Evolutionary conservation across 2,113 vertebrate species (phyloP), one percentile per base, ranked within the genome.

Genomic region (Oncorhynchus keta): DNA sequence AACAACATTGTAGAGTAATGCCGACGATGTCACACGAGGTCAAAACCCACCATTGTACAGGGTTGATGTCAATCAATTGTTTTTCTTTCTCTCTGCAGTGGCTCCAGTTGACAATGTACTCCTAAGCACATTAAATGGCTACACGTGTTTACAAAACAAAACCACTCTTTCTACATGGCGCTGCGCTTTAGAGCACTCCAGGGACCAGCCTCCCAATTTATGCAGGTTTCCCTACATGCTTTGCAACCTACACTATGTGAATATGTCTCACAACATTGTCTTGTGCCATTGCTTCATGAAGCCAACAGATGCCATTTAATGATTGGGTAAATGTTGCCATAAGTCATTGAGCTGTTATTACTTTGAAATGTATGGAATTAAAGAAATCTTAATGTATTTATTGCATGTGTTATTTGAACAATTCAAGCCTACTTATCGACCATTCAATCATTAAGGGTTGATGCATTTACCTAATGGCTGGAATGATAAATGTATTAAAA

Each of bases 21-120:
- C 3, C 3, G 4, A 16, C 4, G 2, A 16, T 51, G 16, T 51
- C 49, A 51, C 39, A 39, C 39, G 0, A 32, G 30, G 13, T 35
- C 16, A 35, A n/a, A 35, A 4, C 5, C 28, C 32, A 35, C 5
- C 28, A 68, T 35, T 35, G 12, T 30, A 32, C 13, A 30, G 5
- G 14, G 14, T 68, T 18, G 16, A 39, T 35, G 26, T 35, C 12
- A 20, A 35, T 39, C 66, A 30, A 28, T 51, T n/a, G 45, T 73
- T 24, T 82, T 5, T 74, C 1, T 26, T 62, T 13, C 66, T 86
- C 24, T 82, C 89, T 83, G 24, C 92, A 94, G 94, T 94, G 94
- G 94, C 90, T 94, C n/a, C 93, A 94, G 89, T 65, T 94, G 91
- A 95, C 94, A 79, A 95, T 95, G 94, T 95, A 95, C 84, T 95